Conservation (phyloP, 2,113 vertebrate species). For the Apteryx owenii region DNA sequence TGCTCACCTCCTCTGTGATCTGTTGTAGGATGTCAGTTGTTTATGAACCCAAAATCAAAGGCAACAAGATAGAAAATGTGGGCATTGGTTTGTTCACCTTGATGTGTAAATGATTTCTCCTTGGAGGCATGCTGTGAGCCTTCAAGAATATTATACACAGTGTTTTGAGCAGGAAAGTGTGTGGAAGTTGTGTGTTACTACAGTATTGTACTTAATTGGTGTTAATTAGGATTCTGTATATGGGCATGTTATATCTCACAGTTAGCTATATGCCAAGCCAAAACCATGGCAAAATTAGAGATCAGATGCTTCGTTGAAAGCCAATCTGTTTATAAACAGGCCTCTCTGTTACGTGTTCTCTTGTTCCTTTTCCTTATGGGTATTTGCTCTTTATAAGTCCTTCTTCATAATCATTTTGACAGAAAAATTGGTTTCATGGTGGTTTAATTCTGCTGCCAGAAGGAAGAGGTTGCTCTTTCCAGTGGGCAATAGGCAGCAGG, state of each 20-base stretch:
- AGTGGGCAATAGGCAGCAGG: neutral
- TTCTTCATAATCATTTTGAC: neutral
- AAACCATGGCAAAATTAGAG: neutral
- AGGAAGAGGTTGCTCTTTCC: neutral
- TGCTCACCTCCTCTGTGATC: neutral
- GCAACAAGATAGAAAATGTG: neutral
- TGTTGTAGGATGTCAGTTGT: neutral
- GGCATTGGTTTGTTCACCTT: neutral
- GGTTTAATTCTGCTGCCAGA: constrained; percentile 1
- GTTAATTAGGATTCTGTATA: constrained; percentile 7
- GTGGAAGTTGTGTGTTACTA: neutral
- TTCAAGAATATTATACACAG: rapidly evolving
- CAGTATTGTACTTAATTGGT: neutral
- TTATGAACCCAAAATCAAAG: neutral
- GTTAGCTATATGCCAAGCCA: neutral
- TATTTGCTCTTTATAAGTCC: constrained; percentile 1
- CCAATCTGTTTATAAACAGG: neutral
- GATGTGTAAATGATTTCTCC: neutral
- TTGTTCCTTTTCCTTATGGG: neutral
- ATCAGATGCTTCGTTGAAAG: neutral
- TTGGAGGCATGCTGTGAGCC: neutral
- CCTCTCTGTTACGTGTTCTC: neutral
- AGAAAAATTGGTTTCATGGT: neutral
- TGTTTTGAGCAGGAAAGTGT: neutral
- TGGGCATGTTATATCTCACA: neutral